Evolutionary conservation across 2,113 vertebrate genomes (phyloP).

Genomic region (Xenopus laevis): DNA sequence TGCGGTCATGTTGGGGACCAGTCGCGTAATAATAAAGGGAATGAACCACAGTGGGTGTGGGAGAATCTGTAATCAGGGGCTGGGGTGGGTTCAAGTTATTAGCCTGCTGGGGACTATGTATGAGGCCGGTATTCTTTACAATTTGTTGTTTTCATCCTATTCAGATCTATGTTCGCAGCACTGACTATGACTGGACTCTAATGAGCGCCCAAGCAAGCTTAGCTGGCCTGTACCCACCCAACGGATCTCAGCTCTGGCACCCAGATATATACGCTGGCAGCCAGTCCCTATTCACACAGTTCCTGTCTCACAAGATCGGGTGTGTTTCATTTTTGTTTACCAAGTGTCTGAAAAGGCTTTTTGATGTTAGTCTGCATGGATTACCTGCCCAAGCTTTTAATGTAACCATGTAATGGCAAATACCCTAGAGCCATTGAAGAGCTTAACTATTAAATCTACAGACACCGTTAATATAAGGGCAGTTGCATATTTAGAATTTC

Average conservation of each 20-base stretch:
- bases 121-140: too few species aligned
- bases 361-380: background rate
- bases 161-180: conserved; percentile 75
- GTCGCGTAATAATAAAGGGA: too few species aligned
- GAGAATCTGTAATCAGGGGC: too few species aligned
- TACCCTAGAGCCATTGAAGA: background rate
- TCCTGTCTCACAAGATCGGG: conserved; percentile 72
- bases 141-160: too few species aligned
- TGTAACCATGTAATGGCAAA: too few species aligned
- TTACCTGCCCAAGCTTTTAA: too few species aligned
- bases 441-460: background rate
- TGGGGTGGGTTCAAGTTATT: too few species aligned
- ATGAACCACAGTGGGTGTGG: too few species aligned
- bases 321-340: conserved; percentile 44
- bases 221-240: conserved; percentile 69
- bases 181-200: conserved; percentile 76
- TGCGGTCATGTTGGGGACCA: too few species aligned
- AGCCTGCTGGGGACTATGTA: too few species aligned
- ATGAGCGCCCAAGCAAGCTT: conserved; percentile 78
- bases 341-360: background rate
- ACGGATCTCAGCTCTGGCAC: conserved; percentile 60
- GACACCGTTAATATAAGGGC: too few species aligned
- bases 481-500: too few species aligned
- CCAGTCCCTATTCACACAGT: conserved; percentile 77
- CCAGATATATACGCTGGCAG: conserved; percentile 66